Evolutionary conservation across 1,140 invertebrate genomes (phyloP), one percentile per base, ranked within the genome.

Genomic region (Conus ventricosus): DNA sequence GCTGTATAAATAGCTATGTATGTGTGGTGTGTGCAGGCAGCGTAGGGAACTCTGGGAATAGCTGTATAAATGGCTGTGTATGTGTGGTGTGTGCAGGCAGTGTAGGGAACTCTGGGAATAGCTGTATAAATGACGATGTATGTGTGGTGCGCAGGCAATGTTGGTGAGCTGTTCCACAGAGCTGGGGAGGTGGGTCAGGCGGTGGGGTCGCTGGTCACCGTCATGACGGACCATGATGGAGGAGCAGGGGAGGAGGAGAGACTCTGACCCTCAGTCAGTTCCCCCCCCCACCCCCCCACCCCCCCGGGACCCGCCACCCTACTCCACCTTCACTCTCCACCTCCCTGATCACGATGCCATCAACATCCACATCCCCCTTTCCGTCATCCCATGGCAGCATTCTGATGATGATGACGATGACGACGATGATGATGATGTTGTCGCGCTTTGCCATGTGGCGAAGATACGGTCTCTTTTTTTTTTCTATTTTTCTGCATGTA

Each of bases 161-260:
- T 71, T 23, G 67, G 97, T 90, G 97, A 97, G 95, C 96, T 98
- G 93, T 97, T 98, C 95, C 97, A 98, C 94, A 97, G 97, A 96
- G 97, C 97, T 96, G 97, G 97, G 94, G 97, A 98, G 94, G 96
- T 98, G 90, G 97, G 97, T 53, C 97, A 97, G 95, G 97, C 97
- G 88, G 97, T 71, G 6, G 97, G 97, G 93, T 97, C 97, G 94
- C 95, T 98, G 91, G 98, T 98, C 89, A 97, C 97, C 87, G 97
- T 97, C 67, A 98, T 98, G 97, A 97, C 91, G 98, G 96, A 94
- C 85, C 93, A 94, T 75, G 91, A 93, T n/a, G 90, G 86, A 54
- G 82, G 55, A 20, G 85, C 76, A 2, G 81, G 76, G n/a, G 84
- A 87, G 82, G 82, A 84, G 57, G 82, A 84, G 82, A 84, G 27